These are phyloP conservation scores for Galaxea fascicularis DNA, from an alignment of 92 coral and sea anemone genomes.

Conservation along the genomic window DNA sequence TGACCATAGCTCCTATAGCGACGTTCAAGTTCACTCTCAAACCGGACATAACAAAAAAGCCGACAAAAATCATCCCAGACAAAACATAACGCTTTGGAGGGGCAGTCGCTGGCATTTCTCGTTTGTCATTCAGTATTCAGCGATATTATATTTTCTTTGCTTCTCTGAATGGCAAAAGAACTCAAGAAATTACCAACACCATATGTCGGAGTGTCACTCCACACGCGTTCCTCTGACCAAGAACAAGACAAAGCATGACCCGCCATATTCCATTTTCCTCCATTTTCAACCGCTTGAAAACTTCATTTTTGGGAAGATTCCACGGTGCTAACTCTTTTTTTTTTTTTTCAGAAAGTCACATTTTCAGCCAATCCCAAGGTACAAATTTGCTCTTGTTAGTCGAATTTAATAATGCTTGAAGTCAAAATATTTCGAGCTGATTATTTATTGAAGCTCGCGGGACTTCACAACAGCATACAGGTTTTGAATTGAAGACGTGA, in stretches of 20 bases:
- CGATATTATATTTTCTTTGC: background rate
- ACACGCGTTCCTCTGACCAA: background rate
- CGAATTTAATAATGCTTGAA: background rate
- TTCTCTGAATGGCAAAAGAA: too few relatives aligned
- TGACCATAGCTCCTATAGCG: conserved; percentile 94
- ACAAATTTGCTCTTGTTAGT: background rate
- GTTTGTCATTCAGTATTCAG: background rate
- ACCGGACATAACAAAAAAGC: conserved; percentile 84
- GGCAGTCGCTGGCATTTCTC: conserved; percentile 15
- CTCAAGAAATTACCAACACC: background rate
- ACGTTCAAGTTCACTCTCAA: conserved; percentile 84
- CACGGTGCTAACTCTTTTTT: background rate
- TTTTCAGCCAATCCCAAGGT: background rate
- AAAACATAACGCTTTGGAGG: conserved; percentile 81
- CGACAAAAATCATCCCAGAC: conserved; percentile 78
- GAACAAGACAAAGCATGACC: background rate
- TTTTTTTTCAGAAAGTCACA: too few relatives aligned
- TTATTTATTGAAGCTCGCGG: conserved; percentile 26
- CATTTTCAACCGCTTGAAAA: background rate
- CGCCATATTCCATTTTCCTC: background rate
- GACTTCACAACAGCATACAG: background rate
- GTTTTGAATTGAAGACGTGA: conserved; percentile 23
- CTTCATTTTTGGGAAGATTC: background rate
- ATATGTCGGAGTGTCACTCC: background rate
- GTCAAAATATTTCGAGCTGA: background rate